A percentile compares a stretch with the other conserved stretches of the same genome.
Evolutionary conservation across 2,888 invertebrate species (phyloP).

Genomic region (Chymomyza caudatula): DNA sequence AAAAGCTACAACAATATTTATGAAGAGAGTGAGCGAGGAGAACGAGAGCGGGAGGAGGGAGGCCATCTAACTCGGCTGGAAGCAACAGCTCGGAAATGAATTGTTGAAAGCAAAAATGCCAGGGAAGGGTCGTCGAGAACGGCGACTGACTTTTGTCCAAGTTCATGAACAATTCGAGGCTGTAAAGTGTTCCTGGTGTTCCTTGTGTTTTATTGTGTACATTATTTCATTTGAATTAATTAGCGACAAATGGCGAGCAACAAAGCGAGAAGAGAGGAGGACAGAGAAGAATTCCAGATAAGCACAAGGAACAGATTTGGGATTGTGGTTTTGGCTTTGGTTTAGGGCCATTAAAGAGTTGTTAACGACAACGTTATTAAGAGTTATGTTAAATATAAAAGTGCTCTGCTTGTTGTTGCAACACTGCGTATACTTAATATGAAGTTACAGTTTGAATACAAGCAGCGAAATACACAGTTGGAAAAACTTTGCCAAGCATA

Average conservation of each 20-base stretch:
- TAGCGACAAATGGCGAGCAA: slow-evolving; percentile 30
- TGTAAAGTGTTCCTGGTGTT: slow-evolving; percentile 30
- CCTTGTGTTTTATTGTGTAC: slow-evolving; percentile 44
- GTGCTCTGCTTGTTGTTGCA: too few relatives aligned
- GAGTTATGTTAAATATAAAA: background rate
- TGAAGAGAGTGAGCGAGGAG: background rate
- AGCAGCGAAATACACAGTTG: background rate
- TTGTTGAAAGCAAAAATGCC: slow-evolving; percentile 14
- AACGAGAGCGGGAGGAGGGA: background rate
- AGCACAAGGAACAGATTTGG: background rate
- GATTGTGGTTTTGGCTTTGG: background rate
- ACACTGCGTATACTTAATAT: background rate
- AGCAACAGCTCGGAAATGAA: slow-evolving; percentile 26
- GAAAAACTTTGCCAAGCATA: background rate
- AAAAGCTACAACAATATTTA: background rate
- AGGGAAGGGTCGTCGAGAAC: background rate
- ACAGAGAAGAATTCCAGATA: background rate
- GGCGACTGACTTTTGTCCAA: slow-evolving; percentile 12
- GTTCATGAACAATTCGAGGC: slow-evolving; percentile 38
- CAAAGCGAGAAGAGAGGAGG: background rate
- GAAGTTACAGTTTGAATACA: background rate
- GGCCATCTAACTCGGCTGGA: background rate
- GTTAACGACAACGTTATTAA: background rate
- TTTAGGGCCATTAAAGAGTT: background rate
- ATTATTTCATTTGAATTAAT: slow-evolving; percentile 57